phyloP scores from a whole-genome alignment of 2,888 invertebrate genomes.

The Ferdinandea cuprea region DNA sequence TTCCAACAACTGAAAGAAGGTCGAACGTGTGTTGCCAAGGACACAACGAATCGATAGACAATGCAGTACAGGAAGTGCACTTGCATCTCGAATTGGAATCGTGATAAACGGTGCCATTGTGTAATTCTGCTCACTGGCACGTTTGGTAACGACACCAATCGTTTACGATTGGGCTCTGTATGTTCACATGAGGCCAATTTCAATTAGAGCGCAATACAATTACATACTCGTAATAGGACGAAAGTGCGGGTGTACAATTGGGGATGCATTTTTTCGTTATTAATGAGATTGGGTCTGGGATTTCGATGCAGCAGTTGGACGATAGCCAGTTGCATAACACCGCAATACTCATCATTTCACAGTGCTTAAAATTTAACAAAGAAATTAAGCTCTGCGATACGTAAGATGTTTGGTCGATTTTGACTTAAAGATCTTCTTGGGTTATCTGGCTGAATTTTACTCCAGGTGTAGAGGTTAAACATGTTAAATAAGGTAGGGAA shows the following conservation, averaged over 20 bases:
- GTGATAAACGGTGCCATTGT: slow-evolving; percentile 45
- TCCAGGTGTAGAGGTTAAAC: no score
- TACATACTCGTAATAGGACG: slow-evolving; percentile 16
- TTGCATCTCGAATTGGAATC: slow-evolving; percentile 20
- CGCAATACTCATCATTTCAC: no score
- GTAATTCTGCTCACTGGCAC: slow-evolving; percentile 30
- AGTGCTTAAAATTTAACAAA: no score
- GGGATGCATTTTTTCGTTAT: slow-evolving; percentile 12
- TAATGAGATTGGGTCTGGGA: neutral
- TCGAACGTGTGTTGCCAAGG: slow-evolving; percentile 14
- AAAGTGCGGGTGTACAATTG: neutral
- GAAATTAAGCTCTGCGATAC: no score
- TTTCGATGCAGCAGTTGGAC: slow-evolving; percentile 13
- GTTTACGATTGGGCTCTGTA: slow-evolving; percentile 20
- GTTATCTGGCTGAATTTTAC: no score
- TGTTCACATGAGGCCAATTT: slow-evolving; percentile 13
- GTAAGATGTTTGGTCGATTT: no score
- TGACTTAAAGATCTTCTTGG: no score
- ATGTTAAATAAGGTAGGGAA: no score
- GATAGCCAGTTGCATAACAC: slow-evolving; percentile 22
- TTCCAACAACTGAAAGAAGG: slow-evolving; percentile 34
- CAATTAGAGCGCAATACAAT: slow-evolving; percentile 37
- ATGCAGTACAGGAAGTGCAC: slow-evolving; percentile 31
- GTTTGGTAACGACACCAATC: slow-evolving; percentile 15
- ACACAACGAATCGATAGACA: slow-evolving; percentile 37